A percentile compares a stretch with the other conserved stretches of the same genome.
Evolutionary conservation across 2,888 invertebrate species (phyloP).

Genomic region (Meloe dianella): DNA sequence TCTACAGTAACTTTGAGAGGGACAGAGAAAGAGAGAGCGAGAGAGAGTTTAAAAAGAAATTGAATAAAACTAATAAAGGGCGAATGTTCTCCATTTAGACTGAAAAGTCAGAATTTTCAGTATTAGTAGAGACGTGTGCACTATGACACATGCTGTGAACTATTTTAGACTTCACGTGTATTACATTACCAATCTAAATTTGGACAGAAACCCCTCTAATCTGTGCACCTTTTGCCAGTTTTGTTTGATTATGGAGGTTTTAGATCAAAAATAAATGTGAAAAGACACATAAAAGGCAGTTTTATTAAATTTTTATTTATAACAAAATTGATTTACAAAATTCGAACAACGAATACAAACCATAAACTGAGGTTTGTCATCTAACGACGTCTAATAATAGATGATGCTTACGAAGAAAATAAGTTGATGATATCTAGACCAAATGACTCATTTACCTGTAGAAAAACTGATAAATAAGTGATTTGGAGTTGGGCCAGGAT

Average conservation of each 20-base stretch:
- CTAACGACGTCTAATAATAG: background rate
- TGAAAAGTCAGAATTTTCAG: background rate
- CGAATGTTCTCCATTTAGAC: constrained; percentile 5
- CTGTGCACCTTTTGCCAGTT: constrained; percentile 46
- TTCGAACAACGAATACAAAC: background rate
- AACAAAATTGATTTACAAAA: constrained; percentile 15
- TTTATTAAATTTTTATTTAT: constrained; percentile 19
- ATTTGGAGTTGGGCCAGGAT: background rate
- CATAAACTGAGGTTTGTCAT: background rate
- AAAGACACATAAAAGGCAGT: background rate
- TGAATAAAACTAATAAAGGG: background rate
- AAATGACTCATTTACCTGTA: constrained; percentile 7
- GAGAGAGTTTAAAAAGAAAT: too few species aligned
- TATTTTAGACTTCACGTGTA: constrained; percentile 65
- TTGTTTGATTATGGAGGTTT: background rate
- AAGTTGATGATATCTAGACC: constrained; percentile 7
- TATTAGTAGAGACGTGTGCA: constrained; percentile 62
- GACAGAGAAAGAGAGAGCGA: too few species aligned
- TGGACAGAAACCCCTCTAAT: constrained; percentile 52
- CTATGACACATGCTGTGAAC: constrained; percentile 60
- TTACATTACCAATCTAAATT: constrained; percentile 67
- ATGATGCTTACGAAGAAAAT: background rate
- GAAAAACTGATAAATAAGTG: constrained; percentile 10
- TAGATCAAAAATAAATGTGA: background rate
- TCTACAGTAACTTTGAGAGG: background rate